Conservation (phyloP, 2,797 vertebrate genomes). For the Lycodopsis pacificus region DNA sequence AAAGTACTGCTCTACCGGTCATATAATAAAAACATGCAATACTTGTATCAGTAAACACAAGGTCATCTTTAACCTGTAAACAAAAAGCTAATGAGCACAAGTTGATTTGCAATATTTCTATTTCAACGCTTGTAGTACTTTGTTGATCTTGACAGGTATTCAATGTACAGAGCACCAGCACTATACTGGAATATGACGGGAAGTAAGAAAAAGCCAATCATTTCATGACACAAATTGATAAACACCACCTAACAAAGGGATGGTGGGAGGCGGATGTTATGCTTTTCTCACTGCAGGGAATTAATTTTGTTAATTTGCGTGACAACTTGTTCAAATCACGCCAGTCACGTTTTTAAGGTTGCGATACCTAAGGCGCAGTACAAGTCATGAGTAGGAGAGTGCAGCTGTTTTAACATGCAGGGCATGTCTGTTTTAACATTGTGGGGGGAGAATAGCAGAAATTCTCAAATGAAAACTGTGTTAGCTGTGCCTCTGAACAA, state of each 20-base stretch:
- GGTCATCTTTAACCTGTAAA: not conserved
- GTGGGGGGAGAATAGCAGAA: not conserved
- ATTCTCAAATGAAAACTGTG: not conserved
- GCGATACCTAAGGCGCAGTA: constrained; percentile 31
- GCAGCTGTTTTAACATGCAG: constrained; percentile 24
- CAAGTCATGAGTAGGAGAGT: constrained; percentile 5
- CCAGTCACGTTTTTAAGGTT: constrained; percentile 60
- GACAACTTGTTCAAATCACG: constrained; percentile 63
- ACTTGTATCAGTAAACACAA: not conserved
- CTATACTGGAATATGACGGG: constrained; percentile 8
- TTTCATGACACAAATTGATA: constrained; percentile 49
- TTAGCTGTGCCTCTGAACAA: not conserved
- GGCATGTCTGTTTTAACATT: constrained; percentile 10
- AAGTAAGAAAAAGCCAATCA: constrained; percentile 31
- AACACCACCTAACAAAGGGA: constrained; percentile 31
- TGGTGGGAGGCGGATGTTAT: constrained; percentile 45
- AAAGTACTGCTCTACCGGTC: not conserved
- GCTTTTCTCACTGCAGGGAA: constrained; percentile 43
- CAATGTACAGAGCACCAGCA: not conserved
- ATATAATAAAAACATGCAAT: not conserved
- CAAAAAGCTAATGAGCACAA: not conserved
- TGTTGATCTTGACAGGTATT: constrained; percentile 9
- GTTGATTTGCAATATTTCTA: constrained; percentile 2
- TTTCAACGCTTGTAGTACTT: not conserved
- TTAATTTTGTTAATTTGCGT: constrained; percentile 58